Base-by-base conservation (phyloP, 1,140 invertebrate genomes). In the Eulimnadia texana region DNA sequence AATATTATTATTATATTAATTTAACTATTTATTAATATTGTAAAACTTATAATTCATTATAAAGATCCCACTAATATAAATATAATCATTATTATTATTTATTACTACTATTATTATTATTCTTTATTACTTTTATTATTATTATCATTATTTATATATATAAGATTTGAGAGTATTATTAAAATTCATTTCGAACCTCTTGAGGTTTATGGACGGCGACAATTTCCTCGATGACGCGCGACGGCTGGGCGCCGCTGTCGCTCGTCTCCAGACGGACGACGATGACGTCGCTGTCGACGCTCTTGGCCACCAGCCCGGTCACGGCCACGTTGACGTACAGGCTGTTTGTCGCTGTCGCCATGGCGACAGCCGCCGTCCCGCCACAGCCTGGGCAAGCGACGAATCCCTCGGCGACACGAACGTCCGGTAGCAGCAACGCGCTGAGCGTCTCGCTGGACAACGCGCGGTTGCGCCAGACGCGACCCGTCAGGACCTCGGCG, bases 351-450 rank as follows among this genome's bases (percentile, higher is more conserved):
- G 82, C 1, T 29, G 56, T 59, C 23, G 82, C 84, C 0, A 84
- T 84, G 0, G 88, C 87, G 0, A 93, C 83, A 16, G 91, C 84
- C 3, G 88, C 89, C 0, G 89, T 92, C 0, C 86, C 90, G 16
- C 87, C 88, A 23, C 82, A 79, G 1, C 85, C 85, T 9, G 58
- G 28, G 58, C 22, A 20, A 51, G 19, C 3, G 16, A 91, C 84
- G 2, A 87, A 88, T 0, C 88, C 91, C 1, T 86, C 90, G 13
- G 86, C 88, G 22, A 82, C 79, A 1, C 85, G 84, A 1, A 65
- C 27, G 61, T 3, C 74, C 71, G 20, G 76, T 66, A 86, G 83
- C 58, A 93, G 69, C 3, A 93, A 70, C 0, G 87, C 79, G n/a
- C 85, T 88, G 69, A 88, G 90, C 66, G 88, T 79, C 69, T 93